Conservation (phyloP, 2,113 vertebrate species). For the Rhea pennata region DNA sequence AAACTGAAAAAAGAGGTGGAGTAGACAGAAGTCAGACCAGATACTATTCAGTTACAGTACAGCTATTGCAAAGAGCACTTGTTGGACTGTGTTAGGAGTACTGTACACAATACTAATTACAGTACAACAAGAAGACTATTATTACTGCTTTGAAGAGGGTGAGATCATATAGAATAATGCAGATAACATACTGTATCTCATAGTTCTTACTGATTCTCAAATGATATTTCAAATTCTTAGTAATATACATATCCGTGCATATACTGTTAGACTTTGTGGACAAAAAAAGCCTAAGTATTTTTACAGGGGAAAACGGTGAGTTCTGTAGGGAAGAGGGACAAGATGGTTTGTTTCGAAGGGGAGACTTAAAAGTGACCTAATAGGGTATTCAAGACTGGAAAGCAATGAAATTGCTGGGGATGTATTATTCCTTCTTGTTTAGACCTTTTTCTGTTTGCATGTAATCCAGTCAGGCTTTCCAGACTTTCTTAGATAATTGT, state of each 20-base stretch:
- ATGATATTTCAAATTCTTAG: not conserved
- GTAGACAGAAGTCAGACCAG: constrained; percentile 26
- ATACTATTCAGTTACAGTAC: not conserved
- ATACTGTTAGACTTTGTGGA: not conserved
- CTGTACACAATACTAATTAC: not conserved
- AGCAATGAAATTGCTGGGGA: not conserved
- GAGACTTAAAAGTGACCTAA: not conserved
- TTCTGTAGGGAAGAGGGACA: not conserved
- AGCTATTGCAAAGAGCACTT: constrained; percentile 16
- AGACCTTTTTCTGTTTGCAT: not conserved
- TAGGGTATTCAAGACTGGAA: not conserved
- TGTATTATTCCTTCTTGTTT: not conserved
- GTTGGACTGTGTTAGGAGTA: not conserved
- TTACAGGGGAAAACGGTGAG: not conserved
- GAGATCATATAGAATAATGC: constrained; percentile 15
- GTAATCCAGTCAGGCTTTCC: not conserved
- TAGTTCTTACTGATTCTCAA: constrained; percentile 10
- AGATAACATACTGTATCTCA: constrained; percentile 10
- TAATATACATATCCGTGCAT: not conserved
- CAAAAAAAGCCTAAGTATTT: not conserved
- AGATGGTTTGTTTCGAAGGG: not conserved
- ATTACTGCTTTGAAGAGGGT: constrained; percentile 9
- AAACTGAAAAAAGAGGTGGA: not conserved
- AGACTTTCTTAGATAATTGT: not conserved
- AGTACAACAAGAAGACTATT: constrained; percentile 10